These are phyloP conservation scores for Cyprinodon brontotheroides DNA, from an alignment of 2,113 vertebrate species.

Conservation along the genomic window DNA sequence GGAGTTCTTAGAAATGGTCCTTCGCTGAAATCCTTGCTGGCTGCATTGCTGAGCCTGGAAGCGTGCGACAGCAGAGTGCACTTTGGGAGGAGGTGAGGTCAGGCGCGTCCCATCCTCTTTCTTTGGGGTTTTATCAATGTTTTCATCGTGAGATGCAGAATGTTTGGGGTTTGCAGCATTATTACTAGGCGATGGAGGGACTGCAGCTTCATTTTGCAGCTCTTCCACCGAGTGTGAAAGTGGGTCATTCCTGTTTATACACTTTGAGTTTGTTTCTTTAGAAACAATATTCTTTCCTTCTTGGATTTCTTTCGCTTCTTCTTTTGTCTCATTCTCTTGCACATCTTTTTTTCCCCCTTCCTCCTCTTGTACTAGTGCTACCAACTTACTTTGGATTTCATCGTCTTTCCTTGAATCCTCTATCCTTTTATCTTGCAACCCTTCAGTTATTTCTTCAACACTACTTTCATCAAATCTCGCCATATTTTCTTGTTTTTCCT, in stretches of 20 bases:
- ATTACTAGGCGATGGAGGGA: background rate
- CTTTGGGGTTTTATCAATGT: conserved; percentile 9
- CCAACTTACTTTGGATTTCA: background rate
- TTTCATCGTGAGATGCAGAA: conserved; percentile 1
- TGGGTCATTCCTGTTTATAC: background rate
- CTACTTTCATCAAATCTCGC: conserved; percentile 13
- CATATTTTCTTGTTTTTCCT: background rate
- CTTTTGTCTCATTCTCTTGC: conserved; percentile 3
- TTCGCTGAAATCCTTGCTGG: conserved; percentile 30
- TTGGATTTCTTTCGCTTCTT: conserved; percentile 17
- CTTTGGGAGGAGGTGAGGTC: conserved; percentile 34
- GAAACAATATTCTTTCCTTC: conserved; percentile 13
- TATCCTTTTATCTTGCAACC: conserved; percentile 4
- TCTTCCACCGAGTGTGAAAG: conserved; percentile 2
- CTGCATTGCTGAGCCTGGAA: conserved; percentile 52
- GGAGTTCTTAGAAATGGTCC: conserved; percentile 22
- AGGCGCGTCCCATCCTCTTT: conserved; percentile 3
- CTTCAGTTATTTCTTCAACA: conserved; percentile 12
- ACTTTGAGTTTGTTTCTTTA: conserved; percentile 7
- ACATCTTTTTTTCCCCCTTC: conserved; percentile 13
- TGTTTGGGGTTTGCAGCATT: background rate
- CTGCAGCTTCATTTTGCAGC: conserved; percentile 7
- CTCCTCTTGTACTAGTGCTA: background rate
- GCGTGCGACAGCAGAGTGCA: conserved; percentile 42
- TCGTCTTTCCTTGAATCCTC: conserved; percentile 3